Conservation (phyloP, 2,113 vertebrate genomes). For the Alligator sinensis region DNA sequence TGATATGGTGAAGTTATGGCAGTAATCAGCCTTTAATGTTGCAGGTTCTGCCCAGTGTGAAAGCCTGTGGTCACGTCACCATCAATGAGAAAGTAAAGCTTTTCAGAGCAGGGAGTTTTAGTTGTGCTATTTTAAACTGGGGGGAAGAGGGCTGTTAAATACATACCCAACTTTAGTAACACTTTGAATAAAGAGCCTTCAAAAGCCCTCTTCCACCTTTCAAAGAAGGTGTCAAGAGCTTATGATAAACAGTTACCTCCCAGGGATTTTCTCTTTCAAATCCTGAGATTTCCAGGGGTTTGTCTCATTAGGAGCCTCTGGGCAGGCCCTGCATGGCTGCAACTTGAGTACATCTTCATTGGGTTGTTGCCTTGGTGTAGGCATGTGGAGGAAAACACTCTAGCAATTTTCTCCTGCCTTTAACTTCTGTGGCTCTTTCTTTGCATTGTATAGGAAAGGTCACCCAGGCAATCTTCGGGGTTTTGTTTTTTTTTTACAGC, state of each 20-base stretch:
- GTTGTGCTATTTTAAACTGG: fast-evolving
- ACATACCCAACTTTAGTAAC: fast-evolving
- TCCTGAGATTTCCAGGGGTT: not conserved
- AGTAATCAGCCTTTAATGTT: not conserved
- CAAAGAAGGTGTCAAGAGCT: not conserved
- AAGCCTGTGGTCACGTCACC: too few species aligned
- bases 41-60: not conserved
- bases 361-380: not conserved
- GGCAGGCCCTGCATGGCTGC: not conserved
- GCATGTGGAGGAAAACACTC: too few species aligned
- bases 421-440: not conserved
- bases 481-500: not conserved
- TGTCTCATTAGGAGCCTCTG: not conserved
- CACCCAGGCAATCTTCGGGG: fast-evolving
- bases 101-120: not conserved
- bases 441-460: fast-evolving
- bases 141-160: not conserved
- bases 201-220: not conserved
- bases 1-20: too few species aligned
- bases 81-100: not conserved
- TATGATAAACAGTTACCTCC: fast-evolving
- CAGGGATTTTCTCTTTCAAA: fast-evolving
- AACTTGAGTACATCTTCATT: fast-evolving
- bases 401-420: too few species aligned
- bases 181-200: not conserved